A percentile compares a stretch with the other conserved stretches of the same genome.
Evolutionary conservation across 2,113 vertebrate genomes (phyloP).

Genomic region (Apistogramma diplotaenia): DNA sequence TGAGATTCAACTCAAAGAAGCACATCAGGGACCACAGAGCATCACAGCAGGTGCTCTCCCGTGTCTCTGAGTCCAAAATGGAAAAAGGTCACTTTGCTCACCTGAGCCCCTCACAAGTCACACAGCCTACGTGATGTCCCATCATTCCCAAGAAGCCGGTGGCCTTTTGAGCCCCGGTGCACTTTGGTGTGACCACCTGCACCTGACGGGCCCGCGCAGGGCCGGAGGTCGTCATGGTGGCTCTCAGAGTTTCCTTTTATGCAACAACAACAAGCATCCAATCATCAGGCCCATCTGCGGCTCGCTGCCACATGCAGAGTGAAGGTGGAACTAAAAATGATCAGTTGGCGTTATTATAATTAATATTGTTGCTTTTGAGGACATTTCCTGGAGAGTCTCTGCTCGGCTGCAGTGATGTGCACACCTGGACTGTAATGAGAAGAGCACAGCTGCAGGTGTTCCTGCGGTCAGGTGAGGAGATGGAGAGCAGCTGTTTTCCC

Average conservation of each 20-base stretch:
- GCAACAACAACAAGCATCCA: background rate
- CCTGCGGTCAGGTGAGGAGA: background rate
- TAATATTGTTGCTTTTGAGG: background rate
- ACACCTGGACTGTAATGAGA: background rate
- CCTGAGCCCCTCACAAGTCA: constrained; percentile 11
- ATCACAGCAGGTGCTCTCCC: background rate
- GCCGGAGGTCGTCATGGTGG: too few relatives aligned
- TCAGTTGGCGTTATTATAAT: background rate
- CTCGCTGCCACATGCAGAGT: background rate
- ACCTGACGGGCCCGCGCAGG: too few relatives aligned
- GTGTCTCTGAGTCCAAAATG: background rate
- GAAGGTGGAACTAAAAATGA: background rate
- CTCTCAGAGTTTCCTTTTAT: too few relatives aligned
- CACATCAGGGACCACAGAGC: constrained; percentile 1
- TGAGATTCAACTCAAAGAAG: background rate
- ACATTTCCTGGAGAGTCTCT: background rate
- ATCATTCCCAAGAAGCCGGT: background rate
- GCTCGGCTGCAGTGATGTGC: background rate
- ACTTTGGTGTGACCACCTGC: background rate
- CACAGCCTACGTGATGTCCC: background rate
- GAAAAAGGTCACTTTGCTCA: constrained; percentile 37
- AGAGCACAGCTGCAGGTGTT: background rate
- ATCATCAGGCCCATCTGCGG: background rate
- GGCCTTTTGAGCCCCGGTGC: background rate
- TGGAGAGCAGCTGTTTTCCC: background rate